Conservation (phyloP, 2,113 vertebrate genomes). For the Enhydra lutris region DNA sequence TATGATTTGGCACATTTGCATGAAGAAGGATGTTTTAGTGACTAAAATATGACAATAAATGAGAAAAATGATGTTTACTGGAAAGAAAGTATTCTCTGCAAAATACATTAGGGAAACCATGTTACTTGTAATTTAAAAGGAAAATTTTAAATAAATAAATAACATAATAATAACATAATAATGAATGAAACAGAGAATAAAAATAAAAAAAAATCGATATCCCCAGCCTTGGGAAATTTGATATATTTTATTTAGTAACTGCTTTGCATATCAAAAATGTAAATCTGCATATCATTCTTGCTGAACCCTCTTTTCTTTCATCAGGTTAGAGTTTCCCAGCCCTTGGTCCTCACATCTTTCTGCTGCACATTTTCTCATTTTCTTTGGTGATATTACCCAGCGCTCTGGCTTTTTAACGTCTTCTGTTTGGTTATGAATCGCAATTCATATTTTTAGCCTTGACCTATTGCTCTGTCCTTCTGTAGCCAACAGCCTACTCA, state of each 20-base stretch:
- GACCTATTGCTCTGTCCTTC: background rate
- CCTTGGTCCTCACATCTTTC: background rate
- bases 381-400: background rate
- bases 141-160: background rate
- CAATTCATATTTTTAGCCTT: background rate
- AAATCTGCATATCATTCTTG: background rate
- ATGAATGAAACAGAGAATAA: background rate
- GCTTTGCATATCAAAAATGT: background rate
- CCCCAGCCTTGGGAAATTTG: background rate
- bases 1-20: background rate
- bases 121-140: background rate
- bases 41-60: background rate
- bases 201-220: background rate
- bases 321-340: background rate
- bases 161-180: background rate
- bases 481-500: background rate
- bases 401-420: background rate
- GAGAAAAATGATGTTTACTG: slow-evolving; percentile 17
- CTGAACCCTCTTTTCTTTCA: background rate
- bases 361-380: background rate
- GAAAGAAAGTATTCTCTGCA: background rate
- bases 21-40: background rate
- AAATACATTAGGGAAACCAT: background rate
- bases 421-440: background rate
- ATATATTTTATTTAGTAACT: background rate